A percentile compares a stretch with the other conserved stretches of the same genome.
Evolutionary conservation across 2,888 invertebrate genomes (phyloP).

Genomic region (Ormyrus pomaceus): DNA sequence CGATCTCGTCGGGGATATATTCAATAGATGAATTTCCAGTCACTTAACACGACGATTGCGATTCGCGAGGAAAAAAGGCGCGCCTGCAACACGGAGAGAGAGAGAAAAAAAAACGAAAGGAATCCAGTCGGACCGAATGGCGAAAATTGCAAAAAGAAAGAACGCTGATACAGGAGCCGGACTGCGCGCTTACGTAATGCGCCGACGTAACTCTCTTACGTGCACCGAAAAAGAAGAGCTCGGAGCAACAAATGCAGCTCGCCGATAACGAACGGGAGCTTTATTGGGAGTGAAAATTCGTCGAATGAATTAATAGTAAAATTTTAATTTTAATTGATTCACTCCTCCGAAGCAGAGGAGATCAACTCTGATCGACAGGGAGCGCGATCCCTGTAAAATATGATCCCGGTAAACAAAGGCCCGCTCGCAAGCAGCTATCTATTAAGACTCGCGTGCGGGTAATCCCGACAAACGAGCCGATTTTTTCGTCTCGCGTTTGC

Average conservation of each 20-base stretch:
- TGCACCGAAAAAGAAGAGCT: too few relatives aligned
- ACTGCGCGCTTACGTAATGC: conserved; percentile 40
- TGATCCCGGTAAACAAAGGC: too few relatives aligned
- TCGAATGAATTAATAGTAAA: too few relatives aligned
- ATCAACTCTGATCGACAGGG: too few relatives aligned
- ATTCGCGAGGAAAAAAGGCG: not conserved
- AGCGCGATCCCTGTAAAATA: too few relatives aligned
- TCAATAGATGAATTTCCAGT: conserved; percentile 56
- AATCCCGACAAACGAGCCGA: conserved; percentile 10
- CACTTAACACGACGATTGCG: conserved; percentile 56
- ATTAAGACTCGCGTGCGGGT: not conserved
- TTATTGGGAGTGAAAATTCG: too few relatives aligned
- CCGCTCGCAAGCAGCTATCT: too few relatives aligned
- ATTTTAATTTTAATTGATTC: too few relatives aligned
- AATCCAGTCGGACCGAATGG: not conserved
- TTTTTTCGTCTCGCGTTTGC: conserved; percentile 19
- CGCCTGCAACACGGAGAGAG: conserved; percentile 42
- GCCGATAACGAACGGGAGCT: too few relatives aligned
- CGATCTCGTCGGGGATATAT: conserved; percentile 20
- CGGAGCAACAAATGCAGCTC: too few relatives aligned
- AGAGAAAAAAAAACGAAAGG: conserved; percentile 15
- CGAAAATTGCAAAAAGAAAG: conserved; percentile 5
- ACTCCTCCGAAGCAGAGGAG: too few relatives aligned
- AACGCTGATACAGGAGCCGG: not conserved
- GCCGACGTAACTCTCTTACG: conserved; percentile 1